A percentile compares a stretch with the other conserved stretches of the same genome.
These are phyloP conservation scores for Rhagonycha lutea DNA, from an alignment of 2,888 invertebrate genomes.

Conservation along the genomic window DNA sequence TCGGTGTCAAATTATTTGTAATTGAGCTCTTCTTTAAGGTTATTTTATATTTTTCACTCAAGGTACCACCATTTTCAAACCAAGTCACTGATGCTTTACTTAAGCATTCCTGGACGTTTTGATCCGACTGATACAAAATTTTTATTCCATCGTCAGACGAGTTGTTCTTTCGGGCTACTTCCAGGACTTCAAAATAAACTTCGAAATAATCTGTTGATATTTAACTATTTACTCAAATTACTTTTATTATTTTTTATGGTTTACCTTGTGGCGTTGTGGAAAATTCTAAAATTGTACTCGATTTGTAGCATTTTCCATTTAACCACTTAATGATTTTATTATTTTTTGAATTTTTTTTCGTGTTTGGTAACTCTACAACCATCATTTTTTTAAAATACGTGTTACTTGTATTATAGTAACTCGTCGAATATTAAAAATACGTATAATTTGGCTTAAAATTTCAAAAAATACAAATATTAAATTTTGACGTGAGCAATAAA, in stretches of 20 bases:
- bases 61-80: neutral
- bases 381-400: neutral
- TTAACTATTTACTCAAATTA: neutral
- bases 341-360: neutral
- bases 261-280: neutral
- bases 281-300: neutral
- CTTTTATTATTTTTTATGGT: neutral
- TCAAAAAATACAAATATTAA: neutral
- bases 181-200: neutral
- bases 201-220: neutral
- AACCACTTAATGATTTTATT: neutral
- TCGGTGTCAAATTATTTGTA: neutral
- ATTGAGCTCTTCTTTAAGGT: neutral
- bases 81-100: neutral
- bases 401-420: neutral
- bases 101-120: neutral
- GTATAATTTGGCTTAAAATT: neutral
- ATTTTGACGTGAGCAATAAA: neutral
- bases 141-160: neutral
- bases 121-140: neutral
- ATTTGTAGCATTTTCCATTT: neutral
- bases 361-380: neutral
- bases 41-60: neutral
- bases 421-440: neutral
- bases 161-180: neutral